Evolutionary conservation across 2,113 vertebrate genomes (phyloP), one percentile per base, ranked within the genome.

Genomic region (Engystomops pustulosus): DNA sequence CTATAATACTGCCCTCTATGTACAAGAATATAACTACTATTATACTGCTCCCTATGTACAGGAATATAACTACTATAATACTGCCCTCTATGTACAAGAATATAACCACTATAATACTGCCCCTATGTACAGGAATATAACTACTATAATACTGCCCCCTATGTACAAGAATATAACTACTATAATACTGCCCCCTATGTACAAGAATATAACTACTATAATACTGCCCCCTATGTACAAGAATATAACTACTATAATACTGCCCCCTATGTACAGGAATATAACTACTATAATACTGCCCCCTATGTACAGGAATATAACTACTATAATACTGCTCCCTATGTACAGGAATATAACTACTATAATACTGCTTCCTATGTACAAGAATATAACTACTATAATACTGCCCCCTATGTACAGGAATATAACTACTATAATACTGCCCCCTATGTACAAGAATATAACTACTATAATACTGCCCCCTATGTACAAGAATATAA

Each of bases 161-260:
- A 45, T 45, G 44, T 45, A 45, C 44, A 45, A 45, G 44, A 45
- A 45, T 45, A 45, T 45, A 45, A 45, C 2, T 45, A 45, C 44
- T 45, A 45, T 45, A 45, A 45, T 45, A 45, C 44, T n/a, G 10
- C 55, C 25, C n/a, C 55, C 55, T 60, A 27, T 60, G 10, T 60
- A 60, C 23, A 60, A 60, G 55, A 60, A 60, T 60, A 60, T 60
- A 60, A 27, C 55, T 60, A 60, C 55, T 60, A 60, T 60, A 60
- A 60, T 60, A 60, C 55, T 60, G 23, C n/a, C 23, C 4, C 55
- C 55, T 60, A 60, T 60, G 9, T 60, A 60, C 55, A 60, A 27
- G 55, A 60, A 60, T 60, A 60, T 60, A 60, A 60, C 23, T 25
- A 27, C 23, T 60, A 60, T 60, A 60, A 60, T 60, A 60, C 23